Conservation (phyloP, 2,888 invertebrate species). For the Onchidella celtica region DNA sequence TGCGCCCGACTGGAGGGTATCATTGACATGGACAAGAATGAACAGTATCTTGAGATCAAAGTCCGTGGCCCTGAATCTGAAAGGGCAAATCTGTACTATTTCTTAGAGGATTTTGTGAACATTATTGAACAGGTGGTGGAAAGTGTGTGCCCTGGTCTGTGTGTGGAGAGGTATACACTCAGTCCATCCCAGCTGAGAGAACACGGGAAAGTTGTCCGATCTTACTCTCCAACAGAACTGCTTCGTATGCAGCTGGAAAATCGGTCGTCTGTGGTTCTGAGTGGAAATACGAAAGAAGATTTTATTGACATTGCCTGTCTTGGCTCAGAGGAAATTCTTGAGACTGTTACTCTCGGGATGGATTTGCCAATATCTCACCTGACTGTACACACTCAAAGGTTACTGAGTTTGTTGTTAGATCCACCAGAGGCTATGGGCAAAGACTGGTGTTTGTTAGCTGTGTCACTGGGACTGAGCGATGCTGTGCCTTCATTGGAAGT, state of each 20-base stretch:
- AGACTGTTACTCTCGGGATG: conserved; percentile 82
- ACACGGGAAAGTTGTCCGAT: conserved; percentile 65
- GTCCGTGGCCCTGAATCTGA: conserved; percentile 84
- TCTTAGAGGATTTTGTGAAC: conserved; percentile 86
- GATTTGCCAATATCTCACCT: conserved; percentile 84
- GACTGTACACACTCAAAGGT: conserved; percentile 83
- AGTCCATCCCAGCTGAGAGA: conserved; percentile 81
- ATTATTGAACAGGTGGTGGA: conserved; percentile 85
- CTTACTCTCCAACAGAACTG: conserved; percentile 77
- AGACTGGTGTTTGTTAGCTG: conserved; percentile 83
- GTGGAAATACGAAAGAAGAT: conserved; percentile 82
- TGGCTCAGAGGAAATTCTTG: conserved; percentile 82
- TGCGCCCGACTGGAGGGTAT: conserved; percentile 86
- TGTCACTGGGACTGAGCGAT: conserved; percentile 82
- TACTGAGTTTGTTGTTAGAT: conserved; percentile 81
- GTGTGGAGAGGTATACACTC: conserved; percentile 85
- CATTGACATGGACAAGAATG: conserved; percentile 83
- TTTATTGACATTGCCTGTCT: conserved; percentile 84
- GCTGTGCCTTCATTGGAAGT: conserved; percentile 82
- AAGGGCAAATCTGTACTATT: conserved; percentile 82
- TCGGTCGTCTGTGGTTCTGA: conserved; percentile 78
- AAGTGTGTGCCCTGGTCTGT: conserved; percentile 86
- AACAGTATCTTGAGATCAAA: conserved; percentile 84
- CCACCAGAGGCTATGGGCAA: conserved; percentile 82
- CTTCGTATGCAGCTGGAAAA: conserved; percentile 80